Conservation (phyloP, 2,797 vertebrate genomes). For the Ctenopoma kingsleyae region DNA sequence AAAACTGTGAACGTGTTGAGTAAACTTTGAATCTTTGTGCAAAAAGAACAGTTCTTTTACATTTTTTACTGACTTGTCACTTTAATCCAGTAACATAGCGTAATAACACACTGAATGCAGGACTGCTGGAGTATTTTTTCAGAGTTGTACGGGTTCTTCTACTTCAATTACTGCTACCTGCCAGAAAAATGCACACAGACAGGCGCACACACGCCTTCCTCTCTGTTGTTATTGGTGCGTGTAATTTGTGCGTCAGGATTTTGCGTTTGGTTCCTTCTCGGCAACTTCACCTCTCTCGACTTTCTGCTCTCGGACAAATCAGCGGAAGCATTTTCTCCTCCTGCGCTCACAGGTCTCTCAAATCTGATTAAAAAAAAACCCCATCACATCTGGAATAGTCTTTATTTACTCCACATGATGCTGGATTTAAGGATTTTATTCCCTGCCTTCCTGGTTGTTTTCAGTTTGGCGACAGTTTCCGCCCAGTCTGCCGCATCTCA, state of each 20-base stretch:
- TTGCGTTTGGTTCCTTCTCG: conserved; percentile 32
- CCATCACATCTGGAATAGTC: not conserved
- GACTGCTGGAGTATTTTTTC: too few relatives aligned
- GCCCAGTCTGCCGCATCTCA: conserved; percentile 61
- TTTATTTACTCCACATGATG: not conserved
- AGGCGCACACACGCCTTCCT: conserved; percentile 16
- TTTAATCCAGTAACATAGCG: too few relatives aligned
- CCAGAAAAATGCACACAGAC: not conserved
- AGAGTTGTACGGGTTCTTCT: too few relatives aligned
- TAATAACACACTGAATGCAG: too few relatives aligned
- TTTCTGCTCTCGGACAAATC: not conserved
- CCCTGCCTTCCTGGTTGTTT: conserved; percentile 64
- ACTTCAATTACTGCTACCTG: not conserved
- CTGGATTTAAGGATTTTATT: conserved; percentile 65
- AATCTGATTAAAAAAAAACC: not conserved
- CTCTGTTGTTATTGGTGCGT: conserved; percentile 35
- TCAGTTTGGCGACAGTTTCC: conserved; percentile 59
- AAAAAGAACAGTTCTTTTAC: too few relatives aligned
- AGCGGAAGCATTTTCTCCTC: not conserved
- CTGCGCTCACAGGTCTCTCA: not conserved
- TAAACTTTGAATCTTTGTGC: too few relatives aligned
- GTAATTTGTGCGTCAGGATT: conserved; percentile 60
- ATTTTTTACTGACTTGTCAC: too few relatives aligned
- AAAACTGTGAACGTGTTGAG: too few relatives aligned
- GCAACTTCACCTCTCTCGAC: conserved; percentile 9